Evolutionary conservation across 2,113 vertebrate species (phyloP), one percentile per base, ranked within the genome.

Genomic region (Calidris pygmaea): DNA sequence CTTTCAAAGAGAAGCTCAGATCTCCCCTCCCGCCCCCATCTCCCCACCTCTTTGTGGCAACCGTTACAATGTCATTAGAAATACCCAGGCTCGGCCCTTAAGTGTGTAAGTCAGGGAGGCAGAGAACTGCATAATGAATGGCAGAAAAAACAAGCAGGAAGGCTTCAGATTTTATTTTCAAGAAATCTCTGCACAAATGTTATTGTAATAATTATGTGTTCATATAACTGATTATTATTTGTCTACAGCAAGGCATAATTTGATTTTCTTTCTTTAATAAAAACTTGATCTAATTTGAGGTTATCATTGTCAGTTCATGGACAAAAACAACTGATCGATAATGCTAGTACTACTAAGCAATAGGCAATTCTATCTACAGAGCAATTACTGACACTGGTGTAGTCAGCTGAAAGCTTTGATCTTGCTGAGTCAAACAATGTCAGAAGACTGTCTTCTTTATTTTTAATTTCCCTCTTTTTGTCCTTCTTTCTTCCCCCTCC

Each of bases 211-310:
- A 83, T 81, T 50, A 66, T 0, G 8, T 52, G 75, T 63, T 85
- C 53, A 16, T 17, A 12, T 59, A 88, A 87, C 34, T 91, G 78
- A 67, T 80, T 94, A 73, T 60, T 92, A 72, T 87, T 94, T 96
- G 82, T 95, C 78, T 79, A 86, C 89, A 84, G 65, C 39, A 47
- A 63, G 14, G 71, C 43, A 63, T 74, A 93, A 96, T 77, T 81
- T 73, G 55, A 91, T 96, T 95, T 95, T 48, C 59, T 89, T 93
- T 74, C 85, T 93, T 95, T 95, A 96, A 95, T 96, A 93, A 96
- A 91, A 95, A 48, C n/a, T 83, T 94, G 87, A 93, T 95, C 87
- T 86, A 86, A 95, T 95, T 90, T 95, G 78, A 90, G 91, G 93
- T 95, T 90, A 94, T 86, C 72, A n/a, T 41, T 93, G 75, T 53